Percentiles rank a stretch among this genome's conserved stretches.
These are phyloP conservation scores for Anoplolepis gracilipes DNA, from an alignment of 1,140 invertebrate species.

Conservation along the genomic window DNA sequence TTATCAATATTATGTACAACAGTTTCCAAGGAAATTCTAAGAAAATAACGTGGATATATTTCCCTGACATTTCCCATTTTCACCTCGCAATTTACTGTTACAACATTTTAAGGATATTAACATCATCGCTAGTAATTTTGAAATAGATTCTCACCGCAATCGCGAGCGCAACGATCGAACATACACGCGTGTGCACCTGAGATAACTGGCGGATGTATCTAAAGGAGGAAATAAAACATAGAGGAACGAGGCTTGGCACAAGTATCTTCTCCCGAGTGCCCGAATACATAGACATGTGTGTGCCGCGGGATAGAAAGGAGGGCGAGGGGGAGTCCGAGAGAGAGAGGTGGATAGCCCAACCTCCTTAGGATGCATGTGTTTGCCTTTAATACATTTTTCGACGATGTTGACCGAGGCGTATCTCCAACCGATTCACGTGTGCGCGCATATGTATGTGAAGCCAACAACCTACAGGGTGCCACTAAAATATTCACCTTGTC, in stretches of 20 bases:
- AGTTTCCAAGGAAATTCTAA: conserved; percentile 1
- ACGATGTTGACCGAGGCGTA: conserved; percentile 78
- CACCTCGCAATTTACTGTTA: not conserved
- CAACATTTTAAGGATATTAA: conserved; percentile 28
- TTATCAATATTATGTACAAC: conserved; percentile 12
- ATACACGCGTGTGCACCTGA: conserved; percentile 21
- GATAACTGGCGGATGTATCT: conserved; percentile 54
- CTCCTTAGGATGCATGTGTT: conserved; percentile 79
- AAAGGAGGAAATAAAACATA: conserved; percentile 65
- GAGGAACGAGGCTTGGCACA: conserved; percentile 63
- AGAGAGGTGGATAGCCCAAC: conserved; percentile 47
- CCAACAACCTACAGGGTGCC: conserved; percentile 68
- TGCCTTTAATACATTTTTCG: conserved; percentile 80
- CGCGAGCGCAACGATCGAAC: conserved; percentile 31
- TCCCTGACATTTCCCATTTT: not conserved
- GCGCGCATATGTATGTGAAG: conserved; percentile 55
- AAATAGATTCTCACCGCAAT: conserved; percentile 35
- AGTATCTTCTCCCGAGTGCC: conserved; percentile 67
- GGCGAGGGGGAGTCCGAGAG: conserved; percentile 16
- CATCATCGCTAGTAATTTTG: conserved; percentile 25
- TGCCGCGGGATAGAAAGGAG: conserved; percentile 50
- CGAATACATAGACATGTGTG: conserved; percentile 71
- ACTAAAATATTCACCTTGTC: conserved; percentile 77
- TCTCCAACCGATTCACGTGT: conserved; percentile 68
- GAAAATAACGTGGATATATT: not conserved